Evolutionary conservation across 2,888 invertebrate species (phyloP).

Genomic region (Torymus aiolomorphi): DNA sequence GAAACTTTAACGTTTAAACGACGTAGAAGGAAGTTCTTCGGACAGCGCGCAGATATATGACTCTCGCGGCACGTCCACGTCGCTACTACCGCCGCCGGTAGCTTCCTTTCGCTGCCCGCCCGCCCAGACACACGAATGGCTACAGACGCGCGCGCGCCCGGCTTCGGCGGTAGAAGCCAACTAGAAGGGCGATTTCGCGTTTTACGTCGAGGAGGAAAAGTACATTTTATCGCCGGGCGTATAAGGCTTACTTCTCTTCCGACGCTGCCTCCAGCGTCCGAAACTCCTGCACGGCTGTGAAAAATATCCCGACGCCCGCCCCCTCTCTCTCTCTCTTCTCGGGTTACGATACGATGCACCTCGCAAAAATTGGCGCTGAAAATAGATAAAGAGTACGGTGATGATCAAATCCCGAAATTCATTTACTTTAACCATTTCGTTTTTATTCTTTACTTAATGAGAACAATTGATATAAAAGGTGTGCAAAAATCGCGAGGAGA

Average conservation of each 20-base stretch:
- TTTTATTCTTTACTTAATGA: neutral
- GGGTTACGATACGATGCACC: neutral
- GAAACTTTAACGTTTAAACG: conserved; percentile 57
- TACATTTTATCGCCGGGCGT: conserved; percentile 59
- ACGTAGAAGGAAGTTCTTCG: conserved; percentile 51
- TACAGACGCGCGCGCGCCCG: too few relatives aligned
- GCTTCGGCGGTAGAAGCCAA: conserved; percentile 27
- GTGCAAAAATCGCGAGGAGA: too few relatives aligned
- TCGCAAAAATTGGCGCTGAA: conserved; percentile 26
- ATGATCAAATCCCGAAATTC: conserved; percentile 36
- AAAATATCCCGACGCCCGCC: conserved; percentile 27
- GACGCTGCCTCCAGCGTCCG: neutral
- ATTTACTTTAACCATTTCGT: conserved; percentile 28
- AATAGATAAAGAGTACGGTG: conserved; percentile 40
- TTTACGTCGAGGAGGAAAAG: conserved; percentile 59
- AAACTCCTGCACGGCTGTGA: neutral
- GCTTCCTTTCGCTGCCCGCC: neutral
- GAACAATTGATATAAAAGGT: neutral
- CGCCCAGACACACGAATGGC: conserved; percentile 12
- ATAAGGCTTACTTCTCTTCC: conserved; percentile 50
- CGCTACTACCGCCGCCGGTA: neutral
- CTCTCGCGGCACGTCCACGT: conserved; percentile 42
- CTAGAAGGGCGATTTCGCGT: conserved; percentile 55
- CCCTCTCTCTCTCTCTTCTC: neutral
- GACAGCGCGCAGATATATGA: conserved; percentile 46